These are phyloP conservation scores for Diprion similis DNA, from an alignment of 1,140 invertebrate species.

Conservation along the genomic window DNA sequence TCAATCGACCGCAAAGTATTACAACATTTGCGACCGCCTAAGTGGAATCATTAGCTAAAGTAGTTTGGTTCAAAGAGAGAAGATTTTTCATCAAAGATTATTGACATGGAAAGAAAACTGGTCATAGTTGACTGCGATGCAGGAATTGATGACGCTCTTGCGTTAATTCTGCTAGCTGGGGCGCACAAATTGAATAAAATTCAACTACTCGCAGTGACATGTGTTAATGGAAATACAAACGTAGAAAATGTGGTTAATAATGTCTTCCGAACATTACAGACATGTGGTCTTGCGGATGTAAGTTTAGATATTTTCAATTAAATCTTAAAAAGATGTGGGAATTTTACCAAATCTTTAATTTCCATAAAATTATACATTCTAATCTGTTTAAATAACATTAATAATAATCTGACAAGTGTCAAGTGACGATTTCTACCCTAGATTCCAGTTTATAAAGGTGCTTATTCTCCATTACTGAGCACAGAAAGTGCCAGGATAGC, in stretches of 20 bases:
- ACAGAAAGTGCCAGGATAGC: slow-evolving; percentile 39
- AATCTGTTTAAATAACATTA: too few relatives aligned
- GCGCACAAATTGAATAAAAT: slow-evolving; percentile 60
- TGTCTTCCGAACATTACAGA: slow-evolving; percentile 65
- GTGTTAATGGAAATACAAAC: slow-evolving; percentile 69
- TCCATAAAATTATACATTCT: too few relatives aligned
- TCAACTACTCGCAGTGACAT: slow-evolving; percentile 69
- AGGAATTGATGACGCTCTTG: slow-evolving; percentile 72
- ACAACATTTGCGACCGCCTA: too few relatives aligned
- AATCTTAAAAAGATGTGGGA: background rate
- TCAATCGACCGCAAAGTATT: too few relatives aligned
- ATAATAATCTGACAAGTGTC: background rate
- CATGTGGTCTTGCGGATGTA: slow-evolving; percentile 60
- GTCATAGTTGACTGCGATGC: slow-evolving; percentile 71
- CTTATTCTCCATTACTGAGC: slow-evolving; percentile 60
- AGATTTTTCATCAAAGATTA: background rate
- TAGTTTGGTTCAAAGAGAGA: too few relatives aligned
- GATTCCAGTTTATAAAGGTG: slow-evolving; percentile 73
- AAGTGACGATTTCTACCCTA: slow-evolving; percentile 44
- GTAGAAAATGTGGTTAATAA: slow-evolving; percentile 68
- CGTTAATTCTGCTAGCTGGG: slow-evolving; percentile 65
- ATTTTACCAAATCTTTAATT: too few relatives aligned
- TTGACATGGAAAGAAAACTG: slow-evolving; percentile 38
- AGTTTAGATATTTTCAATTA: slow-evolving; percentile 39
- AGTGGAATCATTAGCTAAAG: too few relatives aligned